Evolutionary conservation across 2,888 invertebrate species (phyloP).

Genomic region (Oeneis ivallda): DNA sequence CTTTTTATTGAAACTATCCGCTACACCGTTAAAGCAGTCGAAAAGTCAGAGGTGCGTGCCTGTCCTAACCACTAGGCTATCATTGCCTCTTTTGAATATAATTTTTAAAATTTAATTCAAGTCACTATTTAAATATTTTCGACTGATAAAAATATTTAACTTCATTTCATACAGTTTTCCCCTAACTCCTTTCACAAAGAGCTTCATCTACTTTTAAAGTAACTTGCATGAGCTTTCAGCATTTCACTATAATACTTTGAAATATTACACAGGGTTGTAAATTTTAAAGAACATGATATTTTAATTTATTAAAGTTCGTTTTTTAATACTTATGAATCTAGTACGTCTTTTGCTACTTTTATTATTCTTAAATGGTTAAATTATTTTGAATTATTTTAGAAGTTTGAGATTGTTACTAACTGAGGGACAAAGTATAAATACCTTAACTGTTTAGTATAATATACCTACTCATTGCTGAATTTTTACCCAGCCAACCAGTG

Average conservation of each 20-base stretch:
- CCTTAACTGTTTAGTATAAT: no score
- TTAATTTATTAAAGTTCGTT: not conserved
- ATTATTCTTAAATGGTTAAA: not conserved
- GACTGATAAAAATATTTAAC: not conserved
- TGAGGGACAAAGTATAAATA: no score
- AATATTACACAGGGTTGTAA: slow-evolving; percentile 4
- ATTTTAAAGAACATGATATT: not conserved
- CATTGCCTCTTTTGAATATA: no score
- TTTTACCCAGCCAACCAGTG: not conserved
- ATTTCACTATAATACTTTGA: slow-evolving; percentile 12
- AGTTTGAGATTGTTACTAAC: no score
- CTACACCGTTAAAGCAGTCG: no score
- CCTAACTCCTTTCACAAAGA: slow-evolving; percentile 1
- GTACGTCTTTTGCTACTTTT: not conserved
- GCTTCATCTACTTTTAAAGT: not conserved
- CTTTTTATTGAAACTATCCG: no score
- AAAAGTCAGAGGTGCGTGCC: no score
- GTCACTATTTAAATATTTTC: not conserved
- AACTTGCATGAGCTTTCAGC: slow-evolving; percentile 1
- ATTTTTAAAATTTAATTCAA: no score
- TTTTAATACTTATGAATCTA: not conserved
- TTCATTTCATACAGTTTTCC: not conserved
- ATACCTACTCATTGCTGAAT: no score
- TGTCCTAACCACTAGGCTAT: no score
- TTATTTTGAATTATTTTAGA: no score